Conservation (phyloP, 2,888 invertebrate species). For the Empis stercorea region DNA sequence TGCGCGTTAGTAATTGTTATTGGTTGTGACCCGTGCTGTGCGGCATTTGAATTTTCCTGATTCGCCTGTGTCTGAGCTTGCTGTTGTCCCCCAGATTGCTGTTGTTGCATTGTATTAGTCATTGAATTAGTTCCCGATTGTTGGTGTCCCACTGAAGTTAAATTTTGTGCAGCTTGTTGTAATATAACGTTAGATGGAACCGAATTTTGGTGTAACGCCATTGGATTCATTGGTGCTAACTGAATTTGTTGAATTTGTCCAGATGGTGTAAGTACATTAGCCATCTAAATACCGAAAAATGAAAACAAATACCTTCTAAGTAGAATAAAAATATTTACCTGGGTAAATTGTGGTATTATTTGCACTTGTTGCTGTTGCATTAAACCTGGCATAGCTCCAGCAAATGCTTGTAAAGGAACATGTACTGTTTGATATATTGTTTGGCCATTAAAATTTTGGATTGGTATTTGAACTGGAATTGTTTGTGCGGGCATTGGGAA, state of each 20-base stretch:
- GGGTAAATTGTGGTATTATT: constrained; percentile 72
- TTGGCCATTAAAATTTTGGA: constrained; percentile 57
- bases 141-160: constrained; percentile 3
- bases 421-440: constrained; percentile 93
- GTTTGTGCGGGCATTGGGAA: constrained; percentile 43
- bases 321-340: constrained; percentile 36
- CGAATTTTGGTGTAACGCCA: constrained; percentile 24
- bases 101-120: constrained; percentile 7
- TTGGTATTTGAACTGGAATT: constrained; percentile 68
- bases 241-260: constrained; percentile 86
- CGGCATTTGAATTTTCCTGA: constrained; percentile 23
- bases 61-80: constrained; percentile 26
- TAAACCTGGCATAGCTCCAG: constrained; percentile 43
- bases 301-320: not conserved
- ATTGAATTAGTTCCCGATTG: constrained; percentile 9
- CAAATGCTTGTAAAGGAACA: constrained; percentile 74
- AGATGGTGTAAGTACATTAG: constrained; percentile 75
- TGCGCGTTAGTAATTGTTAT: constrained; percentile 60
- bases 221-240: constrained; percentile 50
- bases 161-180: constrained; percentile 11
- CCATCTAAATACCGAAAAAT: constrained; percentile 42
- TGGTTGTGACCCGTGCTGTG: constrained; percentile 34
- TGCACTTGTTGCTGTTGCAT: constrained; percentile 47
- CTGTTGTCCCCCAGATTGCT: constrained; percentile 18
- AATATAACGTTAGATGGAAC: constrained; percentile 17